Evolutionary conservation across 1,140 invertebrate species (phyloP), one percentile per base, ranked within the genome.

Genomic region (Atta texana): DNA sequence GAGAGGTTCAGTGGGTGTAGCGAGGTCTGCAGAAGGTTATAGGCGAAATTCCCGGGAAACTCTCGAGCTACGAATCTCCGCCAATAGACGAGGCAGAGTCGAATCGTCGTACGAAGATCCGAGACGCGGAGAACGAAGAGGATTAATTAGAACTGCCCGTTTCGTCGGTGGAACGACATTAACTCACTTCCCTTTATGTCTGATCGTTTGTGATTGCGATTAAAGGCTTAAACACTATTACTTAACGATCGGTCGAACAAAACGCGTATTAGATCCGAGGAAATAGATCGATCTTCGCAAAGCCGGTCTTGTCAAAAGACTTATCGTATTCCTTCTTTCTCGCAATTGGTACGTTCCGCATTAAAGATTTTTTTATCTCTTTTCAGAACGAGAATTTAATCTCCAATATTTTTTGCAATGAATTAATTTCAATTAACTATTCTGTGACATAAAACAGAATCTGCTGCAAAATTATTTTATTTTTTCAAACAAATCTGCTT

Each of bases 161-260:
- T 82, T 49, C 28, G 68, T 44, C 16, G 53, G 24, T 24, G 14
- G 44, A 84, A 75, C 21, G 69, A 75, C 24, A 61, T 74, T 75
- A 63, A 74, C 24, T 84, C 69, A 2, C 55, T 75, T 75, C 39
- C 24, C 39, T 84, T 75, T 75, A 34, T 39, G 55, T 75, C n/a
- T 49, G 59, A 51, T 84, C 80, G 57, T 63, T 74, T 84, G 55
- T 75, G 69, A 84, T 75, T 75, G 78, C 51, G 31, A 82, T 69
- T 81, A 59, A 74, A 31, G 55, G 39, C 39, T 84, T 75, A 61
- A 72, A 72, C 34, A 28, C 44, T 14, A 72, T 82, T 82, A 75
- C 55, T 34, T 61, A 75, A 84, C 39, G 39, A 74, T 61, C 16
- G 55, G 39, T 8, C 39, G 55, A 84, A 84, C 69, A 63, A 74